phyloP scores from a whole-genome alignment of 2,797 vertebrate genomes.

The Perodicticus potto region DNA sequence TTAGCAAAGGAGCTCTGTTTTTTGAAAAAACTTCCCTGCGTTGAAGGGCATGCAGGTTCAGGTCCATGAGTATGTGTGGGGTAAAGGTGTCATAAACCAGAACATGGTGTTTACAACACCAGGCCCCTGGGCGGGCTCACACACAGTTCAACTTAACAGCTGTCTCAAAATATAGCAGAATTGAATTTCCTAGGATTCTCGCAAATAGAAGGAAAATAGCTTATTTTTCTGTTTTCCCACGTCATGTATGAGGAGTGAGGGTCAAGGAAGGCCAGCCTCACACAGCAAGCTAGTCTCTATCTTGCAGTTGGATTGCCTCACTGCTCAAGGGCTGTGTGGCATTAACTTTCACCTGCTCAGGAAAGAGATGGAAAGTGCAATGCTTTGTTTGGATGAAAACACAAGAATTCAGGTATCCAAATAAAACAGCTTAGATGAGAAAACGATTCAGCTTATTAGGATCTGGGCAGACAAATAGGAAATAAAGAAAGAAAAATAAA shows the following conservation, averaged over 20 bases:
- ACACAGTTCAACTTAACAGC: background rate
- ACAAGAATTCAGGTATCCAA: conserved; percentile 68
- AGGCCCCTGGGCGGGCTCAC: background rate
- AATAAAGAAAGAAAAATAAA: background rate
- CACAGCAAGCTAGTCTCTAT: background rate
- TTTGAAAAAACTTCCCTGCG: conserved; percentile 36
- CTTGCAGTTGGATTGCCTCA: background rate
- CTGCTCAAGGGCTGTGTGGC: background rate
- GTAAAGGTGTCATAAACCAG: conserved; percentile 60
- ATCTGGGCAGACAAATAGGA: background rate
- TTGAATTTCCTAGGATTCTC: conserved; percentile 20
- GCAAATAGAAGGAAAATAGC: background rate
- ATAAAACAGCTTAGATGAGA: conserved; percentile 64
- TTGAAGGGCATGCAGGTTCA: conserved; percentile 62
- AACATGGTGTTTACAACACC: background rate
- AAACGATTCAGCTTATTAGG: conserved; percentile 61
- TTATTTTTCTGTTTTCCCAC: background rate
- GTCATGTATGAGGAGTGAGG: background rate
- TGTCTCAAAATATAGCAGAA: conserved; percentile 44
- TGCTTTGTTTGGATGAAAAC: conserved; percentile 73
- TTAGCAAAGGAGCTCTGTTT: too few relatives aligned
- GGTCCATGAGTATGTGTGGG: conserved; percentile 2
- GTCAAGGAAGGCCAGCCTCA: background rate
- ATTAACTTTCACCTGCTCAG: conserved; percentile 69
- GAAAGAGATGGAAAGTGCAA: conserved; percentile 54